These are phyloP conservation scores for Potamarius usumacintae DNA, from an alignment of 2,113 vertebrate genomes.

Conservation along the genomic window DNA sequence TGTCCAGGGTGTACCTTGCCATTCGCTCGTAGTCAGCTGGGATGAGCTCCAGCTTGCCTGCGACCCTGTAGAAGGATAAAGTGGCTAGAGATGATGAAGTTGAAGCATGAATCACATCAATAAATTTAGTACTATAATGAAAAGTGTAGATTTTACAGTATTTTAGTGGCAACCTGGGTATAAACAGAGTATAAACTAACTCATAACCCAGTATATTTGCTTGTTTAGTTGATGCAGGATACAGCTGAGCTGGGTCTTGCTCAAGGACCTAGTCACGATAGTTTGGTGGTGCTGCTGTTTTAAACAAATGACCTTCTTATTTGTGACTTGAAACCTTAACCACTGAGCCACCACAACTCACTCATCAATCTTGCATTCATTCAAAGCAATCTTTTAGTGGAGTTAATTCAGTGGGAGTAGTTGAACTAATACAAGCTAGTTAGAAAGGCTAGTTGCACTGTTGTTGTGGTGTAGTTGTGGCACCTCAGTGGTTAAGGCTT, in stretches of 20 bases:
- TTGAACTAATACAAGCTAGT: too few species aligned
- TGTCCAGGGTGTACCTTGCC: too few species aligned
- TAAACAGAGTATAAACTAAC: too few species aligned
- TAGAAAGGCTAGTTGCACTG: too few species aligned
- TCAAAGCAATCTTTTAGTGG: background rate
- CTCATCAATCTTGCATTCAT: background rate
- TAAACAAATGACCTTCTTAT: background rate
- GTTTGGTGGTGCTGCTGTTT: background rate
- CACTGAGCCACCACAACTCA: background rate
- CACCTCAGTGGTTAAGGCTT: background rate
- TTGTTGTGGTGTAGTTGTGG: background rate
- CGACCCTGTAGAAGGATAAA: too few species aligned
- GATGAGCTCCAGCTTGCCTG: too few species aligned
- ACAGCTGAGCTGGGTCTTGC: background rate
- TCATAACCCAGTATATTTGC: background rate
- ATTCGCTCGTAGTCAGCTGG: too few species aligned
- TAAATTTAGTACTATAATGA: background rate
- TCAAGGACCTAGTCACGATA: background rate
- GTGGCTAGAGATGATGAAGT: background rate
- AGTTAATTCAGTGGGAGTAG: background rate
- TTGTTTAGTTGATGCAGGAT: background rate
- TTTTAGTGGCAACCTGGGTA: background rate
- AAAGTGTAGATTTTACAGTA: background rate
- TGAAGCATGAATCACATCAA: background rate
- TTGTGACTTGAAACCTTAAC: background rate